Conservation (phyloP, 2,797 vertebrate genomes). For the Sebastiscus albofasciatus region DNA sequence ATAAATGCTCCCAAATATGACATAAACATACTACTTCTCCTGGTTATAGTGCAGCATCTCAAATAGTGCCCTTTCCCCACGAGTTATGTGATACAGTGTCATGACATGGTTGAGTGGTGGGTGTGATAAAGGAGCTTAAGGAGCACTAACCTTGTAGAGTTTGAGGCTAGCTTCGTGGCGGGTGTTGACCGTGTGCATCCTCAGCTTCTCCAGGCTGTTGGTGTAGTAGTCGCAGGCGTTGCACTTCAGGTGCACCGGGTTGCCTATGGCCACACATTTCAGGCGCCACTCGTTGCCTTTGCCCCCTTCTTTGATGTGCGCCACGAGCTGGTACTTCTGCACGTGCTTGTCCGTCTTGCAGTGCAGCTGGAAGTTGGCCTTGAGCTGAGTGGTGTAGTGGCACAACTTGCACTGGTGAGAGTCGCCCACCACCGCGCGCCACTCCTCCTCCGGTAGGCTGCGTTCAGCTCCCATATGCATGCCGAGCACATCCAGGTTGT, state of each 20-base stretch:
- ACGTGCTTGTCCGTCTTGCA: constrained; percentile 99
- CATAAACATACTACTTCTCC: background rate
- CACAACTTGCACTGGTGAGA: constrained; percentile 98
- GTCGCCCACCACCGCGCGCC: constrained; percentile 96
- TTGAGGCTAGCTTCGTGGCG: constrained; percentile 98
- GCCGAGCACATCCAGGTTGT: constrained; percentile 96
- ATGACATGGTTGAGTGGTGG: background rate
- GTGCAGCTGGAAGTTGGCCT: constrained; percentile 99
- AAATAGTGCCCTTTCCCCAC: background rate
- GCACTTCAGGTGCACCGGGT: constrained; percentile 98
- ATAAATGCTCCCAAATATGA: constrained; percentile 15
- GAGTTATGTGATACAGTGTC: background rate
- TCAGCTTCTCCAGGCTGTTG: constrained; percentile 98
- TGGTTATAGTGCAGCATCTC: background rate
- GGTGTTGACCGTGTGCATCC: constrained; percentile 96
- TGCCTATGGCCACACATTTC: constrained; percentile 98
- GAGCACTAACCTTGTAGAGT: constrained; percentile 93
- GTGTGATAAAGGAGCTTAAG: background rate
- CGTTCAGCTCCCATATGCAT: constrained; percentile 98
- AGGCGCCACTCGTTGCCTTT: constrained; percentile 98
- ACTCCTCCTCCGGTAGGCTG: constrained; percentile 95
- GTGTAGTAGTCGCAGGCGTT: constrained; percentile 99
- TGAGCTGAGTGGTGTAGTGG: constrained; percentile 98
- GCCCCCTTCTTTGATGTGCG: constrained; percentile 99
- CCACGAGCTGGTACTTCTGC: constrained; percentile 98